Conservation (phyloP, 2,888 invertebrate species). For the Scaptomyza reducta region DNA sequence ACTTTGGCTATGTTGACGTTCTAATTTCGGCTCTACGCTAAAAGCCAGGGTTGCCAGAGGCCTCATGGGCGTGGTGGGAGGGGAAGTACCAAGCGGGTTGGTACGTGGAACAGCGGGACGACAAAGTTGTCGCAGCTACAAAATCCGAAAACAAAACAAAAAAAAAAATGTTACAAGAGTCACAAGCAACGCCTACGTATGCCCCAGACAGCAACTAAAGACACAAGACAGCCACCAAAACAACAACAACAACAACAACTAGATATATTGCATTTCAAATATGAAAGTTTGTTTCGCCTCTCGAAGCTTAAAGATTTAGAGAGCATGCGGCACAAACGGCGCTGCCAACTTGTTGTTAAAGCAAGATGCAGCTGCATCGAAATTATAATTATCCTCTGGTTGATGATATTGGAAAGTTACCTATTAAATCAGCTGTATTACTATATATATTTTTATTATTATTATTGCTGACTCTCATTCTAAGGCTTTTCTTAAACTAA, state of each 20-base stretch:
- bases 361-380: constrained; percentile 7
- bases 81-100: background rate
- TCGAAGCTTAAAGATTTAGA: constrained; percentile 23
- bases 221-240: constrained; percentile 30
- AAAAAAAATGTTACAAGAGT: constrained; percentile 45
- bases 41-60: constrained; percentile 10
- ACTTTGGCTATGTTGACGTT: constrained; percentile 45
- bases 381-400: background rate
- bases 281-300: constrained; percentile 48
- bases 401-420: background rate
- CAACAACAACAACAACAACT: constrained; percentile 21
- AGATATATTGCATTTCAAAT: constrained; percentile 51
- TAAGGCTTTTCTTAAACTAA: background rate
- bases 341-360: constrained; percentile 36
- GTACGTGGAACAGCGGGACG: background rate
- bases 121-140: constrained; percentile 40
- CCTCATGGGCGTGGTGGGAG: background rate
- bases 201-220: constrained; percentile 38
- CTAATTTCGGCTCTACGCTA: constrained; percentile 55
- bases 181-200: constrained; percentile 54
- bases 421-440: background rate
- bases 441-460: no score
- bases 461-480: no score
- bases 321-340: constrained; percentile 9
- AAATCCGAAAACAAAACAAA: constrained; percentile 2